Evolutionary conservation across 2,113 vertebrate species (phyloP), one percentile per base, ranked within the genome.

Genomic region (Pholis gunnellus): DNA sequence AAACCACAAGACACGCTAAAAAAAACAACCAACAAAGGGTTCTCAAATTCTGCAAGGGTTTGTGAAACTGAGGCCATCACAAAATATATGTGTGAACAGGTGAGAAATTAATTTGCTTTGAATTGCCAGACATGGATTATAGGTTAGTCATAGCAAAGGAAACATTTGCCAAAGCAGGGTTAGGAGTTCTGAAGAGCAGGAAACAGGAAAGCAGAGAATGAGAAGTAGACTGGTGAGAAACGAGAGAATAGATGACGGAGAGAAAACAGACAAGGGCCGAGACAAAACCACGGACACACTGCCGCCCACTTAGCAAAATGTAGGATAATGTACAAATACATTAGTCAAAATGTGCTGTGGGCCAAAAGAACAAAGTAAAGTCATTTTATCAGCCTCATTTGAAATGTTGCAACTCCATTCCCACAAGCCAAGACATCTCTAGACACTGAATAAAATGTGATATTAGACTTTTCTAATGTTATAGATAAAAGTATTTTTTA

Each of bases 81-180:
- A n/a, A 66, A 76, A 71, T 60, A 17, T 22, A 22, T 29, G 60
- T 52, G 25, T 29, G 36, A 64, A 56, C 40, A 36, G 70, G 77
- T 42, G 65, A 72, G 77, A 66, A 25, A 25, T 25, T 25, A 57
- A 75, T 72, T 31, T 17, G 31, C 2, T 54, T 5, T 34, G 9
- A 65, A 79, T 46, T 77, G 68, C 73, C 73, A 61, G 68, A 81
- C 61, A 18, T 66, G 68, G 73, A 81, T 81, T 72, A 73, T 5
- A 11, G 46, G 2, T 2, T 63, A 77, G 61, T 68, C 68, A 73
- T 56, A 81, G 81, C 67, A 81, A 77, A 73, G 27, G 44, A 46
- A 61, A 54, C n/a, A 61, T 72, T 46, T 54, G 59, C 46, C 57
- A 34, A 71, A 18, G 46, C 50, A 54, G 42, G 1, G 31, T 67